A percentile compares a stretch with the other conserved stretches of the same genome.
Conservation (phyloP, 2,888 invertebrate species). For the Leptinotarsa tumamoca region DNA sequence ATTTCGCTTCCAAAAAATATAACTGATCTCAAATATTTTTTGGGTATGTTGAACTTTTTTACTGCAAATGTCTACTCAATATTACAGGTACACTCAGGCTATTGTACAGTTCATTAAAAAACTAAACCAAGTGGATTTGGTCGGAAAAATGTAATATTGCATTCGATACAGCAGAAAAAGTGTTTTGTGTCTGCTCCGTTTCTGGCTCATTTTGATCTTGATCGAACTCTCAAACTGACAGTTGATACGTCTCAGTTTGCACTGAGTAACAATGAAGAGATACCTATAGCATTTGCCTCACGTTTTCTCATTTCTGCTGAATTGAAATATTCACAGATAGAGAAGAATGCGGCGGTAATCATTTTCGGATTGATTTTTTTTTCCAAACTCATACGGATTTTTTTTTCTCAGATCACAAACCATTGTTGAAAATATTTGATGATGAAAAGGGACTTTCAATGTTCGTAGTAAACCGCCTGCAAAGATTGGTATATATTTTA, state of each 20-base stretch:
- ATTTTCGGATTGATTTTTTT: neutral
- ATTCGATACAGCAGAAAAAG: constrained; percentile 16
- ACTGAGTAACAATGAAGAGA: neutral
- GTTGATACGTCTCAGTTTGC: neutral
- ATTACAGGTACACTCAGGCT: neutral
- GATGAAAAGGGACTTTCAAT: neutral
- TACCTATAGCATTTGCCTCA: neutral
- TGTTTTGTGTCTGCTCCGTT: constrained; percentile 4
- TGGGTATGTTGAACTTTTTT: constrained; percentile 22
- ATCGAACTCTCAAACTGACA: neutral
- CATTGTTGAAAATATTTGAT: too few species aligned
- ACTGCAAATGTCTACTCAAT: constrained; percentile 29
- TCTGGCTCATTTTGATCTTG: neutral
- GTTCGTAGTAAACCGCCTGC: neutral
- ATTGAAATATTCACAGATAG: neutral
- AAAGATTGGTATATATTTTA: neutral
- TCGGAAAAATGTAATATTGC: neutral
- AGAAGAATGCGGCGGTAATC: neutral
- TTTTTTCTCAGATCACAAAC: neutral
- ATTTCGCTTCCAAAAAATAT: constrained; percentile 24
- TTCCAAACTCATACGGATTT: neutral
- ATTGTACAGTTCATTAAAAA: too few species aligned
- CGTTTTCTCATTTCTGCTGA: neutral
- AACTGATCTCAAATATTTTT: constrained; percentile 24
- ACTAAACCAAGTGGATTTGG: too few species aligned